Conservation (phyloP, 2,888 invertebrate genomes). For the Tanytarsus gracilentus region DNA sequence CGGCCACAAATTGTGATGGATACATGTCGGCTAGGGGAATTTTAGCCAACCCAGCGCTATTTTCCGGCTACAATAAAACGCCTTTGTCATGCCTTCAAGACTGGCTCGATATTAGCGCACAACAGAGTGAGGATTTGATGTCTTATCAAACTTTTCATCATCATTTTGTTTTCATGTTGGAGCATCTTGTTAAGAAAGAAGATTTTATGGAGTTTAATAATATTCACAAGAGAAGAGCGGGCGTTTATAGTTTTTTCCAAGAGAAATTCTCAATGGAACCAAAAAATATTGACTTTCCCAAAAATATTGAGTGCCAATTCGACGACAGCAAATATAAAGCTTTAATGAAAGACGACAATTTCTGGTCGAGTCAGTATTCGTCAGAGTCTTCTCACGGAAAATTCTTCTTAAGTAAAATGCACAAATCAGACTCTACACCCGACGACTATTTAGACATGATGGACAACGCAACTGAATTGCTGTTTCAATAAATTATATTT, state of each 20-base stretch:
- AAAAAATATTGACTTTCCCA: constrained; percentile 34
- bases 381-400: not conserved
- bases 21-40: constrained; percentile 90
- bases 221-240: constrained; percentile 56
- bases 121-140: constrained; percentile 52
- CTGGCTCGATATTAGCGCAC: constrained; percentile 66
- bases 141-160: constrained; percentile 86
- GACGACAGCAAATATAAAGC: constrained; percentile 25
- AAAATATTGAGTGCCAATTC: constrained; percentile 17
- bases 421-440: not conserved
- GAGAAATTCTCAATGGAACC: constrained; percentile 48
- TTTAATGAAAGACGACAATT: not conserved
- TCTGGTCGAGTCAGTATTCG: not conserved
- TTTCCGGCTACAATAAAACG: constrained; percentile 60
- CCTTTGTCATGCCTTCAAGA: constrained; percentile 67
- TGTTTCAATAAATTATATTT: no score
- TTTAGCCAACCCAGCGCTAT: constrained; percentile 84
- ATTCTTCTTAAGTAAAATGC: not conserved
- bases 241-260: constrained; percentile 61
- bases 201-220: constrained; percentile 72
- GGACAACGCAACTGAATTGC: no score
- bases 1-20: constrained; percentile 64
- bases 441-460: constrained; percentile 13
- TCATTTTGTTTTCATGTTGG: constrained; percentile 93
- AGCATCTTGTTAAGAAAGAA: constrained; percentile 62